Evolutionary conservation across 2,113 vertebrate genomes (phyloP), one percentile per base, ranked within the genome.

Genomic region (Climacteris rufus): DNA sequence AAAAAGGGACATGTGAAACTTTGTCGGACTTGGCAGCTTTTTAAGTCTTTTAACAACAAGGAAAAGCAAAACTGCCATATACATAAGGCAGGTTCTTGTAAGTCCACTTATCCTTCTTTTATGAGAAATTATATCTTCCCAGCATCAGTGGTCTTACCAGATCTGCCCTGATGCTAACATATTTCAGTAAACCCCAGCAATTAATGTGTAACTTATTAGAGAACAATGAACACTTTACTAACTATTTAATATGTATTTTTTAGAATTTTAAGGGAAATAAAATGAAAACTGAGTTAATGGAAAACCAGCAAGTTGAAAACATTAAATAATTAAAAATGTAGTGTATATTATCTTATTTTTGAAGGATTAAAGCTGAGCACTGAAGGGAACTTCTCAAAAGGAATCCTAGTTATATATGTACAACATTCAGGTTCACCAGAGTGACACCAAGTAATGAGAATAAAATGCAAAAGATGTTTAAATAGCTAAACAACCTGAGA

Each of bases 121-220:
- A 88, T 65, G 45, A 94, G 79, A 91, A 86, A 71, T 44, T 28
- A 6, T 37, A 92, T 76, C 87, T 93, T 97, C 66, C 78, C 75
- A 94, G 83, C 53, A 53, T 49, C 39, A 93, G 33, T 65, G 72
- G 49, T 75, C 85, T 95, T 84, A 76, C 39, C 75, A 84, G 84
- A 89, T 61, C 68, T 83, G 83, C 66, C 49, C 57, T 93, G 90
- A 97, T 61, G 60, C 63, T 90, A 94, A 91, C 64, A 85, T 15
- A 68, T 72, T 93, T 54, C 84, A 75, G 49, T 45, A 86, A 97
- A 79, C 17, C 45, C 44, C 54, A 89, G 71, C 27, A 94, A 74
- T 68, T 92, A 97, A 97, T 90, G 14, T 27, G 65, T 94, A 84
- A 98, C 92, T 95, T 95, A 97, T 95, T 97, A 93, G 93, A 92